Evolutionary conservation across 92 coral and sea anemone genomes (phyloP).

Genomic region (Paramuricea clavata): DNA sequence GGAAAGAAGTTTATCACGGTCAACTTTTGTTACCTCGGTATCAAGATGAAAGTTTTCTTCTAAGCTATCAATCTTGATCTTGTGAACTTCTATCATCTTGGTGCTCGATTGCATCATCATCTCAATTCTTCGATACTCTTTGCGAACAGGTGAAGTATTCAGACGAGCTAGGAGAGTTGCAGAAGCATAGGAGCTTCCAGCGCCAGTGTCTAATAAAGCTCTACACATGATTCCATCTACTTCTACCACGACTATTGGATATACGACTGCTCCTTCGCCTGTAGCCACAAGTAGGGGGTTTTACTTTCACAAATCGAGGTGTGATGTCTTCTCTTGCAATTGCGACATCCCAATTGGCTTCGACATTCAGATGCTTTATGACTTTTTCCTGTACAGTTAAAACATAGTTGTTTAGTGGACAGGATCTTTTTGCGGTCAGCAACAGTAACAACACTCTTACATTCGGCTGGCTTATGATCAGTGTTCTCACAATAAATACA

Average conservation of each 20-base stretch:
- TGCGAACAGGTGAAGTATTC: neutral
- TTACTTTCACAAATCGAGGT: neutral
- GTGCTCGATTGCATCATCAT: neutral
- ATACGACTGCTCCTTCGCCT: neutral
- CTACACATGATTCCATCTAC: neutral
- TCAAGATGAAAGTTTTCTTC: neutral
- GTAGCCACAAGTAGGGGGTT: too few relatives aligned
- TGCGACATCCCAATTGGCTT: neutral
- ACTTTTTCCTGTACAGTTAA: too few relatives aligned
- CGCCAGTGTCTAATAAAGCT: neutral
- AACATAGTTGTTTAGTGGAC: too few relatives aligned
- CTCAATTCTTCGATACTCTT: neutral
- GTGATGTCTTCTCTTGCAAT: neutral
- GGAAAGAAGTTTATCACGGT: slow-evolving; percentile 57
- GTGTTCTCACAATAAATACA: too few relatives aligned
- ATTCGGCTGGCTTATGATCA: too few relatives aligned
- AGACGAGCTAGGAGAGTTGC: neutral
- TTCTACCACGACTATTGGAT: neutral
- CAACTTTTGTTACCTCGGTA: slow-evolving; percentile 62
- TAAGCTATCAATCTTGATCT: neutral
- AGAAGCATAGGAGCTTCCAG: neutral
- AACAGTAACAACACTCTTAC: too few relatives aligned
- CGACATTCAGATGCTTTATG: neutral
- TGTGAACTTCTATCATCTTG: too few relatives aligned
- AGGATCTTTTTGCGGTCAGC: too few relatives aligned